phyloP scores from a whole-genome alignment of 2,113 vertebrate species.

The Microcebus tavaratra region DNA sequence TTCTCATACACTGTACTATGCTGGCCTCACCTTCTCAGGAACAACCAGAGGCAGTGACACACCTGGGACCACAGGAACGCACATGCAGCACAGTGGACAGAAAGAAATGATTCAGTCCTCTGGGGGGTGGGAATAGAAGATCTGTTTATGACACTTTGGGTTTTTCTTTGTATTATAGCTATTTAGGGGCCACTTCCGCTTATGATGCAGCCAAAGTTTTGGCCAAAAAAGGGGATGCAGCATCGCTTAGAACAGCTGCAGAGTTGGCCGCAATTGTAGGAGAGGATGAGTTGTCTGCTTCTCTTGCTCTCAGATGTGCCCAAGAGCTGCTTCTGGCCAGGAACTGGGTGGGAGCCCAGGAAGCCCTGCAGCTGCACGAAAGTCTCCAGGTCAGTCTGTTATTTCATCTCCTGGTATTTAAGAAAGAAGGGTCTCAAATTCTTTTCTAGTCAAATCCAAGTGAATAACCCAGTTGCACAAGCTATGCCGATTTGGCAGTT shows the following conservation, averaged over 20 bases:
- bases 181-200: conserved; percentile 89
- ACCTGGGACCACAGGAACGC: background rate
- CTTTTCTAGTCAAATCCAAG: background rate
- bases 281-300: conserved; percentile 88
- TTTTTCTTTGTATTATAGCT: conserved; percentile 83
- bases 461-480: background rate
- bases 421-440: background rate
- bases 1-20: background rate
- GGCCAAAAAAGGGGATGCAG: conserved; percentile 92
- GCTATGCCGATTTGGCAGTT: background rate
- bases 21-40: background rate
- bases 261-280: conserved; percentile 88
- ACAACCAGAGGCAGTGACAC: background rate
- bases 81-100: background rate
- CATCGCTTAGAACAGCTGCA: conserved; percentile 90
- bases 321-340: conserved; percentile 89
- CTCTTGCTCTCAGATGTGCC: conserved; percentile 92
- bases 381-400: conserved; percentile 89
- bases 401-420: background rate
- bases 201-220: conserved; percentile 96
- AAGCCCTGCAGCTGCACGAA: conserved; percentile 88
- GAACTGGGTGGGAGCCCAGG: conserved; percentile 92
- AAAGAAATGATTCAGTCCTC: background rate
- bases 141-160: background rate
- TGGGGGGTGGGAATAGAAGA: too few relatives aligned